A percentile compares a stretch with the other conserved stretches of the same genome.
Conservation (phyloP, 1,140 invertebrate genomes). For the Ips typographus region DNA sequence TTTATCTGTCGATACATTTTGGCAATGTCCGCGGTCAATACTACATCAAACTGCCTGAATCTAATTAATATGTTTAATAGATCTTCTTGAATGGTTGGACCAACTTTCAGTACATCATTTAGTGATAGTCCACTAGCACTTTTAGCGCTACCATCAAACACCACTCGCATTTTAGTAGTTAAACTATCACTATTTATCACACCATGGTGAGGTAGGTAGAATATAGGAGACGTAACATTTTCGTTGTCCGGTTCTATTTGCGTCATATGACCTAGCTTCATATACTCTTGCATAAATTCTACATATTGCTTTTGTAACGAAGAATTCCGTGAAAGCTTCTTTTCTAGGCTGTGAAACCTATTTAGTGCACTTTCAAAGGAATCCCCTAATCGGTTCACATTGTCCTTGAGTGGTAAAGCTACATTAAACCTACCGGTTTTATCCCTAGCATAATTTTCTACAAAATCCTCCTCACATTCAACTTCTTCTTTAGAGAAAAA, state of each 20-base stretch:
- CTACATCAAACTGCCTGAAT: constrained; percentile 44
- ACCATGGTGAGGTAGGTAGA: too few relatives aligned
- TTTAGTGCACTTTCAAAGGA: constrained; percentile 32
- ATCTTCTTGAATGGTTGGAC: constrained; percentile 45
- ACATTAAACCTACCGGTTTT: constrained; percentile 32
- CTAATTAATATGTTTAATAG: constrained; percentile 42
- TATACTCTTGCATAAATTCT: constrained; percentile 50
- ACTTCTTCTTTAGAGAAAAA: constrained; percentile 19
- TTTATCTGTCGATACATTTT: constrained; percentile 53
- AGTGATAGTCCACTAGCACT: constrained; percentile 39
- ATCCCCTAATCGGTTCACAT: constrained; percentile 30
- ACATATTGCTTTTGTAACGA: constrained; percentile 42
- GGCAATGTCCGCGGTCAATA: constrained; percentile 47
- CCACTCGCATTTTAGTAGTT: constrained; percentile 42
- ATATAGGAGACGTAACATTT: constrained; percentile 35
- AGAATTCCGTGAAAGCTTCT: constrained; percentile 28
- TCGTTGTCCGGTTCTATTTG: constrained; percentile 22
- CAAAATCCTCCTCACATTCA: constrained; percentile 33
- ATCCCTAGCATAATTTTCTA: constrained; percentile 4
- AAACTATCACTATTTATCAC: too few relatives aligned
- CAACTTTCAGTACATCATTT: constrained; percentile 39
- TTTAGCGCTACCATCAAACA: constrained; percentile 32
- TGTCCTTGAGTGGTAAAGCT: constrained; percentile 20
- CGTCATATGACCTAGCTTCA: constrained; percentile 49
- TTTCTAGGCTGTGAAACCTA: constrained; percentile 30